phyloP scores from a whole-genome alignment of 35 echinoderm and acorn worm genomes.

The Lytechinus variegatus region DNA sequence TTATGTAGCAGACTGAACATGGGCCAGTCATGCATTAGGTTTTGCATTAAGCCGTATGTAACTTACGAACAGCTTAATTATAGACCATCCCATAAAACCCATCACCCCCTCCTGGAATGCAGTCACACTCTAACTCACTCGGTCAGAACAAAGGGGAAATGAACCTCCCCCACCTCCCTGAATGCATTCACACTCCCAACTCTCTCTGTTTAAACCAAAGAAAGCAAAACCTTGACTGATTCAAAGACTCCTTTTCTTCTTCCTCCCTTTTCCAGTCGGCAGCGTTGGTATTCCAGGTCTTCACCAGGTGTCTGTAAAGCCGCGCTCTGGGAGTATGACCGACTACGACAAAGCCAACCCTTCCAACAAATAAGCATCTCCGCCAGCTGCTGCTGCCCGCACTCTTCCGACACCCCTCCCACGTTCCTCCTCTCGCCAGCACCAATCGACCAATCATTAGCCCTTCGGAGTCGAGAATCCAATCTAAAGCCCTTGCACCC shows the following conservation, averaged over 20 bases:
- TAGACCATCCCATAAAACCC: too few relatives aligned
- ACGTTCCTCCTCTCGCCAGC: neutral
- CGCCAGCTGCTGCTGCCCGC: neutral
- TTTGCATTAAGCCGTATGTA: too few relatives aligned
- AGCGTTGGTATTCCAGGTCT: constrained; percentile 44
- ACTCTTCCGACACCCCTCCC: neutral
- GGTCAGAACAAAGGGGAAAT: too few relatives aligned
- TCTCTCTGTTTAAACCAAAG: too few relatives aligned
- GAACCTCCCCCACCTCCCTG: too few relatives aligned
- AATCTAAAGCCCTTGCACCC: neutral
- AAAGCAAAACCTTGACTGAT: too few relatives aligned
- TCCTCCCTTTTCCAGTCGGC: constrained; percentile 23
- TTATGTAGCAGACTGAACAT: too few relatives aligned
- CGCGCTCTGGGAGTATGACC: constrained; percentile 42
- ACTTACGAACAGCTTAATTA: too few relatives aligned
- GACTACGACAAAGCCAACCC: constrained; percentile 47
- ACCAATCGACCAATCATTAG: neutral
- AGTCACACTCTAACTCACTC: too few relatives aligned
- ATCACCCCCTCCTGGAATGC: too few relatives aligned
- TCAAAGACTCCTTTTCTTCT: neutral
- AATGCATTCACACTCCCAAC: too few relatives aligned
- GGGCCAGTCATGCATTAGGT: too few relatives aligned
- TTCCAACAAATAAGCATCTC: constrained; percentile 15
- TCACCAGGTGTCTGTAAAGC: constrained; percentile 40
- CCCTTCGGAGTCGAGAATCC: neutral